A percentile compares a stretch with the other conserved stretches of the same genome.
Evolutionary conservation across 2,888 invertebrate genomes (phyloP).

Genomic region (Trichopria drosophilae): DNA sequence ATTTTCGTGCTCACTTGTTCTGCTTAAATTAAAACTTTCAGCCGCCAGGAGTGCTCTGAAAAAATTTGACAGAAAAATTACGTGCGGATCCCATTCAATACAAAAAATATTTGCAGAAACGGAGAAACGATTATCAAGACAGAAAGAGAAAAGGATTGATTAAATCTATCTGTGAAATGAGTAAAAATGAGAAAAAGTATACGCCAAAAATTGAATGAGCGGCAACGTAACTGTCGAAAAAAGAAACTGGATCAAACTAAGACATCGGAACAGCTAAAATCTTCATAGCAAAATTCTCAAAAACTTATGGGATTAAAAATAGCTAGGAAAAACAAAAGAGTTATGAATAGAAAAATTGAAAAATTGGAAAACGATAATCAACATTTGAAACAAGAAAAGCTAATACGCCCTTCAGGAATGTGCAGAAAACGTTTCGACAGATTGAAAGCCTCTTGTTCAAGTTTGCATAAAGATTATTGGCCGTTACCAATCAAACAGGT

Average conservation of each 20-base stretch:
- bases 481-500: constrained; percentile 2
- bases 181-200: not conserved
- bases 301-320: not conserved
- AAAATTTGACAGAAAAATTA: not conserved
- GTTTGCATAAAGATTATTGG: constrained; percentile 1
- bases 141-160: not conserved
- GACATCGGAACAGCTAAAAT: not conserved
- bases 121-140: not conserved
- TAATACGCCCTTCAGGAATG: not conserved
- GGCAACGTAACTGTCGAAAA: too few relatives aligned
- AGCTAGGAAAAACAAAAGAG: constrained; percentile 2
- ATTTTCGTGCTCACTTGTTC: not conserved
- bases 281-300: not conserved
- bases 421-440: not conserved
- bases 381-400: constrained; percentile 2
- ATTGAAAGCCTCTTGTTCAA: not conserved
- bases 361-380: not conserved
- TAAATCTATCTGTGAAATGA: not conserved
- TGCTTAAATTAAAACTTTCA: not conserved
- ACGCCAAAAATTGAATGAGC: not conserved
- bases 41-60: not conserved
- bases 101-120: constrained; percentile 4
- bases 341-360: constrained; percentile 1
- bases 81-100: not conserved
- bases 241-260: not conserved